Evolutionary conservation across 1,140 invertebrate species (phyloP), one percentile per base, ranked within the genome.

Genomic region (Parasteatoda tepidariorum): DNA sequence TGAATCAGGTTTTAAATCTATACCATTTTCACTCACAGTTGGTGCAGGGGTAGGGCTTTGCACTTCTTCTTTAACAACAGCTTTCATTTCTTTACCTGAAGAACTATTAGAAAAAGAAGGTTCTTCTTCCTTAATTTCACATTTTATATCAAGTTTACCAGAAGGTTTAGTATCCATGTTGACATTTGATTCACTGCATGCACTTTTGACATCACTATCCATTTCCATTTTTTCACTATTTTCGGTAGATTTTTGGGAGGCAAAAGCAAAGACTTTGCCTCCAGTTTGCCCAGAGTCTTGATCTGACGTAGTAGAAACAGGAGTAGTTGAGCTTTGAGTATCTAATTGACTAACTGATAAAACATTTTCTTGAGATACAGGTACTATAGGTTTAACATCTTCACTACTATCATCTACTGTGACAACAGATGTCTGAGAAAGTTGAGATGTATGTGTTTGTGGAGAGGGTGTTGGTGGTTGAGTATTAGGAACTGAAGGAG

Each of bases 51-150:
- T 89, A 24, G 90, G 91, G 38, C 90, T 90, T 59, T 90, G 89
- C 0, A 91, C 91, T 85, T 94, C 93, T 64, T 93, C 92, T 87
- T 93, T 93, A 6, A 92, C 90, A 75, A 85, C 31, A 71, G 84
- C 28, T 71, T 82, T 11, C 68, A 85, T 85, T 55, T 83, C 83
- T 84, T 85, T 34, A 84, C 84, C 28, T 59, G 83, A 78, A 22
- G 38, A 41, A 48, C 9, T 18, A 48, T 48, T 34, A 30, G 33
- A n/a, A 48, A 34, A 22, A 68, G 71, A 59, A 81, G 7, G 31
- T 18, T 57, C 64, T 48, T 76, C 76, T 84, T 92, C 90, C 85
- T 94, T 94, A n/a, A 94, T 2, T 68, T 82, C 78, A 26, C 54
- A 24, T 5, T 74, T 74, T 24, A 18, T 22, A 74, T 30, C 38